Conservation (phyloP, 2,888 invertebrate genomes). For the Drosophila setosimentum region DNA sequence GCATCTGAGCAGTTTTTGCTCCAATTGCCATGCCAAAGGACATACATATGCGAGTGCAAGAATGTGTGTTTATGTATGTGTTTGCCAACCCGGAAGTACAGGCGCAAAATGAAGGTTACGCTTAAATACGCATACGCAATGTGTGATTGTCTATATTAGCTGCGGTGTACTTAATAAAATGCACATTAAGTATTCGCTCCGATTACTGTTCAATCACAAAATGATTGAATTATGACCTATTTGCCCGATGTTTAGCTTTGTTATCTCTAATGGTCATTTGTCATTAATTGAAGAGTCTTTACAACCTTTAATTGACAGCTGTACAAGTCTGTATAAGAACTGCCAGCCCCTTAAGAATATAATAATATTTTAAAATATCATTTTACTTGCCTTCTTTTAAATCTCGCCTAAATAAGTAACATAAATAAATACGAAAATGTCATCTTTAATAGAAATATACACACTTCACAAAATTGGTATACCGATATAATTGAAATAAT, state of each 20-base stretch:
- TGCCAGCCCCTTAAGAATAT: no score
- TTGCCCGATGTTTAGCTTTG: neutral
- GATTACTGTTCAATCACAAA: neutral
- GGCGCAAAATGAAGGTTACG: constrained; percentile 34
- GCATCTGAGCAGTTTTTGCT: constrained; percentile 46
- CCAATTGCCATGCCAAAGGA: constrained; percentile 39
- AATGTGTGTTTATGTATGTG: neutral
- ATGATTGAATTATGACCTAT: neutral
- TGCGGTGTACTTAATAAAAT: neutral
- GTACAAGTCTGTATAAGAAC: neutral
- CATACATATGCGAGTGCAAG: constrained; percentile 27
- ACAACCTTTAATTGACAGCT: neutral
- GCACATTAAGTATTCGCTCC: neutral
- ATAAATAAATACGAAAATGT: neutral
- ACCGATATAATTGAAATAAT: neutral
- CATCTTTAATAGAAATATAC: neutral
- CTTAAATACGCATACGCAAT: constrained; percentile 56
- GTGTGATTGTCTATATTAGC: constrained; percentile 5
- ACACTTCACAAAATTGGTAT: no score
- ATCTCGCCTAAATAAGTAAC: neutral
- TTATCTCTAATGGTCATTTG: neutral
- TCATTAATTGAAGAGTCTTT: neutral
- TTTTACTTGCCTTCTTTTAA: no score
- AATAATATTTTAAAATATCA: neutral
- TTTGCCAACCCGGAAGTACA: constrained; percentile 64